A percentile compares a stretch with the other conserved stretches of the same genome.
phyloP scores from a whole-genome alignment of 2,113 vertebrate genomes.

The Hippolais icterina region DNA sequence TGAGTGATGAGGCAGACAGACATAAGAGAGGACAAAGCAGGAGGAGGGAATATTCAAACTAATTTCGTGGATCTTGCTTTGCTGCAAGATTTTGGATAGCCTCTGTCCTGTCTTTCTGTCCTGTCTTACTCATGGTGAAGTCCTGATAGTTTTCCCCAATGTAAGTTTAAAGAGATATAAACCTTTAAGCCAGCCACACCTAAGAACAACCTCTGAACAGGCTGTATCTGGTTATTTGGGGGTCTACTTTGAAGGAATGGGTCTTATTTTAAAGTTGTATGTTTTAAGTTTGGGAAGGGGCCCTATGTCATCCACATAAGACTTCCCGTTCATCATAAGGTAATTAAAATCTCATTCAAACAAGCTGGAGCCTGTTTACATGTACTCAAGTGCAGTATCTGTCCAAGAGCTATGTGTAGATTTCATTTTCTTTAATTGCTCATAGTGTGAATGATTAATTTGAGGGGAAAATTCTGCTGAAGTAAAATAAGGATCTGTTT shows the following conservation, averaged over 20 bases:
- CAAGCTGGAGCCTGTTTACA: background rate
- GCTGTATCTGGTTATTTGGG: background rate
- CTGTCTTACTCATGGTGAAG: background rate
- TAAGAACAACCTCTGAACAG: background rate
- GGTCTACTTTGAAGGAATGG: background rate
- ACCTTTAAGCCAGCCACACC: background rate
- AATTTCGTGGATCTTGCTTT: background rate
- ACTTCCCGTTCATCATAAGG: background rate
- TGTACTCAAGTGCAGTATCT: slow-evolving; percentile 4
- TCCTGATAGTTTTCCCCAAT: background rate
- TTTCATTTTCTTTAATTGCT: slow-evolving; percentile 16
- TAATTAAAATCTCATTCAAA: background rate
- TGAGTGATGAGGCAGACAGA: background rate
- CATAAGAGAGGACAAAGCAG: background rate
- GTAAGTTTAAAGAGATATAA: background rate
- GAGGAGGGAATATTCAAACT: background rate
- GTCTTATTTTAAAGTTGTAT: background rate
- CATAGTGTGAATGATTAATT: background rate
- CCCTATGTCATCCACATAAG: background rate
- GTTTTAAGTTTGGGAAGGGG: background rate
- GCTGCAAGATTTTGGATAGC: background rate
- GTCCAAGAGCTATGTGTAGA: background rate
- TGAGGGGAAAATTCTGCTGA: background rate
- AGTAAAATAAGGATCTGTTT: slow-evolving; percentile 15
- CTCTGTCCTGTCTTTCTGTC: background rate